phyloP scores from a whole-genome alignment of 37 sponge, comb jelly and placozoan genomes.

The Theonella swinhoei region DNA sequence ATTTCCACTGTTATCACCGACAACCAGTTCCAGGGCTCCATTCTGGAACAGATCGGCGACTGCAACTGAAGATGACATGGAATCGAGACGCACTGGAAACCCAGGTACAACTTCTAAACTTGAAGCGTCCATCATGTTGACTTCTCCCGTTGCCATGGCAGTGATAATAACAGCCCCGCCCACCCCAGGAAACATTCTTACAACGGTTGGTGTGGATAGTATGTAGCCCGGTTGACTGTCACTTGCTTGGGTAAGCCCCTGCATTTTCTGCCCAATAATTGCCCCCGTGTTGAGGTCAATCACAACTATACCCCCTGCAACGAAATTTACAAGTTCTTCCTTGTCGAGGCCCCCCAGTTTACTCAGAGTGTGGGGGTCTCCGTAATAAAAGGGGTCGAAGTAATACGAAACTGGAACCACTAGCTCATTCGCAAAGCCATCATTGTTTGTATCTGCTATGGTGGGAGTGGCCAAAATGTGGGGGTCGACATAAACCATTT shows the following conservation, averaged over 20 bases:
- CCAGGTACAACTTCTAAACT: constrained; percentile 8
- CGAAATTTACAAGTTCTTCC: constrained; percentile 57
- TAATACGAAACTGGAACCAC: constrained; percentile 77
- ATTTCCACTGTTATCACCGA: constrained; percentile 73
- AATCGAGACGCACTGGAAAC: constrained; percentile 60
- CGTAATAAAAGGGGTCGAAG: constrained; percentile 70
- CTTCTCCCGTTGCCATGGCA: constrained; percentile 53
- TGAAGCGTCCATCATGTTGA: constrained; percentile 41
- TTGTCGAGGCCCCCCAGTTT: constrained; percentile 8
- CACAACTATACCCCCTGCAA: constrained; percentile 58
- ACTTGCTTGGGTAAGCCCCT: constrained; percentile 40
- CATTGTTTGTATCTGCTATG: constrained; percentile 60
- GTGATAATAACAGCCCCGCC: constrained; percentile 33
- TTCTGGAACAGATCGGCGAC: constrained; percentile 59
- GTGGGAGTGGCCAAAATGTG: constrained; percentile 76
- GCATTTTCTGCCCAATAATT: constrained; percentile 49
- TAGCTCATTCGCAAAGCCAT: constrained; percentile 57
- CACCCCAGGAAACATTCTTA: constrained; percentile 11
- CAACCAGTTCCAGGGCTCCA: constrained; percentile 55
- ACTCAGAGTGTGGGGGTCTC: constrained; percentile 7
- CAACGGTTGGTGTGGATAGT: constrained; percentile 67
- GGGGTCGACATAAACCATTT: constrained; percentile 67
- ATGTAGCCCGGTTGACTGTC: constrained; percentile 65
- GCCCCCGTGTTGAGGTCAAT: constrained; percentile 48
- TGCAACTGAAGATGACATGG: constrained; percentile 65